Evolutionary conservation across 1,140 invertebrate genomes (phyloP).

Genomic region (Drosophila rufa): DNA sequence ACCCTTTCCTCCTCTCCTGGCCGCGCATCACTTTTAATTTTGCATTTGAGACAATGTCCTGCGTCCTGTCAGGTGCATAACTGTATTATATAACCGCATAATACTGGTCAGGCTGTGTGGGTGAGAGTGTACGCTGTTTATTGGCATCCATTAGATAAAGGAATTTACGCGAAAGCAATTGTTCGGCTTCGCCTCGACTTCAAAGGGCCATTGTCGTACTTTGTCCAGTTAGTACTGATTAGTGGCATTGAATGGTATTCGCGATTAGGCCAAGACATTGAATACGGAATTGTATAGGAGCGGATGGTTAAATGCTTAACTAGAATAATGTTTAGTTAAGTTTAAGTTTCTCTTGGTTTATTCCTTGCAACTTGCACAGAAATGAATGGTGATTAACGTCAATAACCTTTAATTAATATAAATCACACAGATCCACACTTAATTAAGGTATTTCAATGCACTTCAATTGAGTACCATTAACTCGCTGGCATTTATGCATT

Average conservation of each 20-base stretch:
- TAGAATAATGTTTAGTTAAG: background rate
- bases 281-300: background rate
- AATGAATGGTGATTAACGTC: background rate
- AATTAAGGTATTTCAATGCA: slow-evolving; percentile 5
- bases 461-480: slow-evolving; percentile 7
- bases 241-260: slow-evolving; percentile 19
- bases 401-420: slow-evolving; percentile 13
- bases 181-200: slow-evolving; percentile 31
- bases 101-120: slow-evolving; percentile 11
- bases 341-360: background rate
- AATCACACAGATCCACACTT: slow-evolving; percentile 1
- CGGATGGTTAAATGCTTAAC: background rate
- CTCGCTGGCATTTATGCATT: background rate
- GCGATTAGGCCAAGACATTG: background rate
- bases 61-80: slow-evolving; percentile 68
- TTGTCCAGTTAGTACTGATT: slow-evolving; percentile 46
- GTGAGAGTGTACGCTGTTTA: slow-evolving; percentile 52
- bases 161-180: slow-evolving; percentile 73
- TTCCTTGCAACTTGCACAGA: background rate
- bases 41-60: slow-evolving; percentile 66
- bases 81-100: slow-evolving; percentile 54
- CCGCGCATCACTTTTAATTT: slow-evolving; percentile 79
- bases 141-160: slow-evolving; percentile 80
- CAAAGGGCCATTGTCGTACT: slow-evolving; percentile 39
- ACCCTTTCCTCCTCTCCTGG: background rate